Evolutionary conservation across 1,140 invertebrate genomes (phyloP).

Genomic region (Papilio dardanus): DNA sequence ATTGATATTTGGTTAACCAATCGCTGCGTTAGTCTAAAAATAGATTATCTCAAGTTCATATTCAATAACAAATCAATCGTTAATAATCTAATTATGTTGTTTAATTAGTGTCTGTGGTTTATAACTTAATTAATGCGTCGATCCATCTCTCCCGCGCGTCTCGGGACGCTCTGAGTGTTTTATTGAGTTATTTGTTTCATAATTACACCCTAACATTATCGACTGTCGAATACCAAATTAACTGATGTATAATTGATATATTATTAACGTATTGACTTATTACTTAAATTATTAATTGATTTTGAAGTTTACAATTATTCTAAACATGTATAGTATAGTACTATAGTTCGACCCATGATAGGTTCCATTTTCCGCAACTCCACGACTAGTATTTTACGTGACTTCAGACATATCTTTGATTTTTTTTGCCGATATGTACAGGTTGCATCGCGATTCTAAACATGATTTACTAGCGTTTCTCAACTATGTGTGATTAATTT

Average conservation of each 20-base stretch:
- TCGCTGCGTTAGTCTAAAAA: not conserved
- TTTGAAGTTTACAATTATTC: not conserved
- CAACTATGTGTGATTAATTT: too few species aligned
- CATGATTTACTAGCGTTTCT: too few species aligned
- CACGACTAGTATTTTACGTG: too few species aligned
- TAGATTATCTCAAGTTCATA: not conserved
- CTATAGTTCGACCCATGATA: too few species aligned
- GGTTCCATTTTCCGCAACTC: too few species aligned
- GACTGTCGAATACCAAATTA: not conserved
- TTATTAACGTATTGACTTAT: not conserved
- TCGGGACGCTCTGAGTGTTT: not conserved
- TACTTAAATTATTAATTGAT: not conserved
- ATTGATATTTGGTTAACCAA: too few species aligned
- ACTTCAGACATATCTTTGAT: too few species aligned
- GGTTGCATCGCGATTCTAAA: too few species aligned
- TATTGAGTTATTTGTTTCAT: slow-evolving; percentile 18
- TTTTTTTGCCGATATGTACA: too few species aligned
- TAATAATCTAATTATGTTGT: slow-evolving; percentile 46
- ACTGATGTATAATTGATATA: not conserved
- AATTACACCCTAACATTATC: not conserved
- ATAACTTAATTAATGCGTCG: slow-evolving; percentile 43
- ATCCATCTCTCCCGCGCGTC: not conserved
- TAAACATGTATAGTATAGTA: too few species aligned
- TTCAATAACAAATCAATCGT: slow-evolving; percentile 40
- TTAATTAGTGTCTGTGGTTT: slow-evolving; percentile 45